These are phyloP conservation scores for Numenius arquata DNA, from an alignment of 2,113 vertebrate genomes.

Conservation along the genomic window DNA sequence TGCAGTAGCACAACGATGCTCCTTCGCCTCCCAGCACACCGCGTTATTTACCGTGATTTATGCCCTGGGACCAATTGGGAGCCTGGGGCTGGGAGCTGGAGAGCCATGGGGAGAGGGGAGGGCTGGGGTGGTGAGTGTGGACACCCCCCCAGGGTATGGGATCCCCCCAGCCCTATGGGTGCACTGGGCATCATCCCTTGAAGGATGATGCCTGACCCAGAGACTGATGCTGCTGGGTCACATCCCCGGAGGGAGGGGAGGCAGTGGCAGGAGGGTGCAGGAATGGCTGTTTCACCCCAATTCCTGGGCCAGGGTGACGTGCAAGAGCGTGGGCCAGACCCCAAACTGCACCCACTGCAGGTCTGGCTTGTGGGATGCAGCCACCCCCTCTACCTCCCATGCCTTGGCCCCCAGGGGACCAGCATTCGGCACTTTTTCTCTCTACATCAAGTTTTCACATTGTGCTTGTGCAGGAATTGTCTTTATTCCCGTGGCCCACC, in stretches of 20 bases:
- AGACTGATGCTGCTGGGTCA: neutral
- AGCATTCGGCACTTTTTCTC: neutral
- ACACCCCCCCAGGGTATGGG: neutral
- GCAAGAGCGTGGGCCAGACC: neutral
- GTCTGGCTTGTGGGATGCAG: neutral
- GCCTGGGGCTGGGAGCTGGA: conserved; percentile 53
- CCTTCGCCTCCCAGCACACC: conserved; percentile 29
- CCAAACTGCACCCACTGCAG: neutral
- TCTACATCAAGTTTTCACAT: neutral
- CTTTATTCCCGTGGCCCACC: accelerated
- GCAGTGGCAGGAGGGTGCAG: accelerated
- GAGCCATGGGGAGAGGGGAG: conserved; percentile 38
- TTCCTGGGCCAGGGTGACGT: neutral
- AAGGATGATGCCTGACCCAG: accelerated
- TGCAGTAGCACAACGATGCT: neutral
- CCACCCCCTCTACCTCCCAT: accelerated
- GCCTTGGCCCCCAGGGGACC: neutral
- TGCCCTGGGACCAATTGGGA: conserved; percentile 46
- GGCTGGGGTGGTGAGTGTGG: neutral
- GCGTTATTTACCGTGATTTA: conserved; percentile 40
- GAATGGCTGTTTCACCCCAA: accelerated
- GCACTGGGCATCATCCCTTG: accelerated
- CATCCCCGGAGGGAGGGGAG: accelerated
- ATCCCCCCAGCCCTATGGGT: neutral
- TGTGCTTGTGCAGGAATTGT: neutral